Evolutionary conservation across 2,113 vertebrate genomes (phyloP).

Genomic region (Bubo blakistoni): DNA sequence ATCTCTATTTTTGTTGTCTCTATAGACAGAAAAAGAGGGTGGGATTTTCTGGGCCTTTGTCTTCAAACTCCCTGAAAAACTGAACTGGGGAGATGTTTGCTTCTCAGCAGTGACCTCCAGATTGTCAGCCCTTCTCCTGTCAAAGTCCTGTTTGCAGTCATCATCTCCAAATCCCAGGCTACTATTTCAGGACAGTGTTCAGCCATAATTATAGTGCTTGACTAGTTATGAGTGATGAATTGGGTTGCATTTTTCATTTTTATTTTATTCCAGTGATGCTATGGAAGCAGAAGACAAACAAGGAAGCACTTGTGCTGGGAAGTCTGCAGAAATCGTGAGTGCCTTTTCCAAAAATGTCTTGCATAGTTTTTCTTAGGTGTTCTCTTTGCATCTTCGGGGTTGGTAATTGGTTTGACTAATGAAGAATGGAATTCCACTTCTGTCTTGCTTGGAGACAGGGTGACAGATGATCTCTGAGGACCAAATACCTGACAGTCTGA

Average conservation of each 20-base stretch:
- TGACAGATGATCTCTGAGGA: background rate
- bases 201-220: background rate
- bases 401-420: background rate
- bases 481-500: background rate
- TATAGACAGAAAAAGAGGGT: background rate
- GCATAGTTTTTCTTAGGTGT: background rate
- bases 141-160: background rate
- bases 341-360: background rate
- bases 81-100: background rate
- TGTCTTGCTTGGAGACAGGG: background rate
- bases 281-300: conserved; percentile 97
- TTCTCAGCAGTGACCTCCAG: background rate
- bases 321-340: conserved; percentile 83
- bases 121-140: background rate
- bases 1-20: background rate
- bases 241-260: background rate
- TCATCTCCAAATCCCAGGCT: background rate
- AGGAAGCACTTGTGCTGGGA: conserved; percentile 80
- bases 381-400: background rate
- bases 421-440: background rate
- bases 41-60: background rate
- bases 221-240: background rate
- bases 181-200: background rate
- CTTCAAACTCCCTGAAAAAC: background rate
- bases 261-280: conserved; percentile 82